Percentiles rank a stretch among this genome's conserved stretches.
phyloP scores from a whole-genome alignment of 2,113 vertebrate genomes.

The Trogon melanurus region DNA sequence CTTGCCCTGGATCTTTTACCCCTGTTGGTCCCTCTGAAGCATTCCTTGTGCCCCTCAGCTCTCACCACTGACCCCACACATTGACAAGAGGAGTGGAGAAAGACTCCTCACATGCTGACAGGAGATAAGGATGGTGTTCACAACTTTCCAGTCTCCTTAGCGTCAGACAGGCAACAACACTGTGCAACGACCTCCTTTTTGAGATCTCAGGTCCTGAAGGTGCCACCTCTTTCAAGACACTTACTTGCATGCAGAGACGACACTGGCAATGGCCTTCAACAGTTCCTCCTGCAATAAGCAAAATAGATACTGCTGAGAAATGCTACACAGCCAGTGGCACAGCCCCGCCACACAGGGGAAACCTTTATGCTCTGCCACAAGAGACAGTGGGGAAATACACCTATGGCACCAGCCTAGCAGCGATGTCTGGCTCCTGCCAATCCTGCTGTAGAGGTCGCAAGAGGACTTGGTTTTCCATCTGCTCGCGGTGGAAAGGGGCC shows the following conservation, averaged over 20 bases:
- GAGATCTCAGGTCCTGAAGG: not conserved
- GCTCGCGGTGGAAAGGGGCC: not conserved
- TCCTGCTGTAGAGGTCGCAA: not conserved
- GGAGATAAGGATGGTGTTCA: not conserved
- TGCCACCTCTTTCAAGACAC: not conserved
- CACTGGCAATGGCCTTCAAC: slow-evolving; percentile 91
- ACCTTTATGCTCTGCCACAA: rapidly evolving
- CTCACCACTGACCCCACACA: not conserved
- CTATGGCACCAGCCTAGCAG: not conserved
- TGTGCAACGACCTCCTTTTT: not conserved
- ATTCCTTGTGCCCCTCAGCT: not conserved
- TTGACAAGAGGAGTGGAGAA: rapidly evolving
- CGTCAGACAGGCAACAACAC: not conserved
- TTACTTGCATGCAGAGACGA: slow-evolving; percentile 90
- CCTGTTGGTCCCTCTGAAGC: not conserved
- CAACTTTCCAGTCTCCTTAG: not conserved
- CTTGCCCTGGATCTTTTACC: not conserved
- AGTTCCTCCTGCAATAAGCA: slow-evolving; percentile 87
- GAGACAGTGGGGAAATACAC: not conserved
- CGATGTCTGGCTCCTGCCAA: not conserved
- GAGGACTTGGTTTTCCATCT: not conserved
- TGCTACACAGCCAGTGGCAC: not conserved
- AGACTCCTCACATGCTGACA: not conserved
- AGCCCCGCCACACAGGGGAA: rapidly evolving
- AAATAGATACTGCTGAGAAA: not conserved